Percentiles rank a stretch among this genome's conserved stretches.
Evolutionary conservation across 2,797 vertebrate species (phyloP).

Genomic region (Myoxocephalus aenaeus): DNA sequence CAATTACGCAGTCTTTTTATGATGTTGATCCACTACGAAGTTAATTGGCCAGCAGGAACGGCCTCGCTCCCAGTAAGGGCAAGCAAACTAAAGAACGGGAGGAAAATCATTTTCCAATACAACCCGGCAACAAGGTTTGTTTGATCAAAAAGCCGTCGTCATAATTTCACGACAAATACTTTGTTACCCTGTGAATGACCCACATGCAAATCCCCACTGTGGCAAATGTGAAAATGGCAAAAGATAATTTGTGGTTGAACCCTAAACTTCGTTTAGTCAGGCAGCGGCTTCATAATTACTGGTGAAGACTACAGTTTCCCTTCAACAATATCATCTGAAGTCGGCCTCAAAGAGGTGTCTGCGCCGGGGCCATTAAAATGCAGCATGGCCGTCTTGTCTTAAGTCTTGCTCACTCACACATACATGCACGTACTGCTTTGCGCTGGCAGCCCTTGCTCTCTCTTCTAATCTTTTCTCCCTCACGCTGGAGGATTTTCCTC

Average conservation of each 20-base stretch:
- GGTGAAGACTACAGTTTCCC: constrained; percentile 37
- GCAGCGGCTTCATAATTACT: constrained; percentile 38
- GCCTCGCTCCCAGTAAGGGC: neutral
- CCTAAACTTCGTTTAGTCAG: constrained; percentile 44
- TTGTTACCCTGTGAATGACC: neutral
- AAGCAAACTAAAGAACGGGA: constrained; percentile 3
- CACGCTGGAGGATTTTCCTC: constrained; percentile 66
- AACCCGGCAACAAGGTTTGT: neutral
- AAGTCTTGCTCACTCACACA: constrained; percentile 55
- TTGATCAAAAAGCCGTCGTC: constrained; percentile 16
- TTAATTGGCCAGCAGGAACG: constrained; percentile 9
- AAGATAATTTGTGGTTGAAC: constrained; percentile 50
- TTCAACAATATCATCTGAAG: constrained; percentile 48
- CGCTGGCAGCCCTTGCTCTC: constrained; percentile 53
- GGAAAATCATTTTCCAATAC: constrained; percentile 4
- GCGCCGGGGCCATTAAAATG: constrained; percentile 60
- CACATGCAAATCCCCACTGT: constrained; percentile 17
- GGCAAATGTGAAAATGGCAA: constrained; percentile 40
- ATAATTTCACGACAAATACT: neutral
- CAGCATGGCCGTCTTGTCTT: constrained; percentile 51
- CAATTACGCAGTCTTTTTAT: constrained; percentile 42
- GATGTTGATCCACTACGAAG: constrained; percentile 14
- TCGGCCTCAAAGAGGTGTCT: constrained; percentile 52
- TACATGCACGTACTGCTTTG: constrained; percentile 45
- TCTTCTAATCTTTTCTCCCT: constrained; percentile 67